Base-by-base conservation (phyloP, 1,140 invertebrate genomes). In the Euschistus heros region DNA sequence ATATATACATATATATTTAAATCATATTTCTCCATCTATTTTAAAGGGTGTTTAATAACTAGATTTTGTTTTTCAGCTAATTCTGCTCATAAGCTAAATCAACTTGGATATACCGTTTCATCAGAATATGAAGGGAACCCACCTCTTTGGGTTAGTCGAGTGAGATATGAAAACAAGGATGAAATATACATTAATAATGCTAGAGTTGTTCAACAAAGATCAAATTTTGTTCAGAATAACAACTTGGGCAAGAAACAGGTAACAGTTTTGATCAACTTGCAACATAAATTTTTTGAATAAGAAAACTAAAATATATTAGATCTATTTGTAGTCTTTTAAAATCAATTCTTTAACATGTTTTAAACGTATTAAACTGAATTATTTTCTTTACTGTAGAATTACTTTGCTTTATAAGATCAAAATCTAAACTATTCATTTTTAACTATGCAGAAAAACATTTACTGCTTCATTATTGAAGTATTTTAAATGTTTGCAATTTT, bases 181-280 rank as follows among this genome's bases (percentile, higher is more conserved):
- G 86, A 88, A 65, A 82, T 89, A 67, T 92, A 82, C 75, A 81
- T 91, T 64, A 92, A 92, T 74, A 90, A 91, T 74, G 89, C 88
- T 0, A 84, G 82, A 75, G 80, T 92, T 42, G 74, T 86, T 60
- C 59, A 61, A 15, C 80, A 81, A n/a, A 79, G 83, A n/a, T 86
- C 86, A 24, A 85, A 87, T 74, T 83, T 84, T 67, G 77, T 80
- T 61, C 78, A 83, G 17, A 85, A 85, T 69, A 72, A 72, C 37
- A 75, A 77, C 55, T 17, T 24, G 18, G 78, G 78, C 47, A 84
- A 84, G 71, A 81, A 80, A 71, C 88, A 90, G 81, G 88, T 89
- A 73, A 69, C 6, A 10, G 2, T n/a, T n/a, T 20, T 37, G 6
- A 37, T 37, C 3, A 37, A 37, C 33, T 37, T 37, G 33, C 7